Base-by-base conservation (phyloP, 2,797 vertebrate species). In the Enteromius radiatus region DNA sequence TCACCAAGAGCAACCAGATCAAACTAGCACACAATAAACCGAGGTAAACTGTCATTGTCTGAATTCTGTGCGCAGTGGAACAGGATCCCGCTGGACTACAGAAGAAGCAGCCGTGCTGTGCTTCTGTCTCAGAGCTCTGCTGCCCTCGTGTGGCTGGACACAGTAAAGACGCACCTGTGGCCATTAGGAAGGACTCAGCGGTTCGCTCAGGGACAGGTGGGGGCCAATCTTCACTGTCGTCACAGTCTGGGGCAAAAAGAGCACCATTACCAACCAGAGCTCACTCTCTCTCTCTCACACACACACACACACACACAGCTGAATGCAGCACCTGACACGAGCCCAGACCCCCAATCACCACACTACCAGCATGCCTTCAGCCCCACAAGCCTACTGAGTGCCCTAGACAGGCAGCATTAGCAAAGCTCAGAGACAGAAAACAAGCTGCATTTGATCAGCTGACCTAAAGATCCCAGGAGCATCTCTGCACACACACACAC, bases 141-240 rank as follows among this genome's bases (percentile, higher is more conserved):
- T 73, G 91, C 90, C 92, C 89, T 87, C 91, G 88, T 85, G 91
- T 91, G 93, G 82, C 63, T 65, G 74, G 26, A 70, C 47, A 76
- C 90, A 93, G 87, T 94, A 91, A 90, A 76, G 91, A 95, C 93
- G 96, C 96, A 96, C 96, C 95, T 94, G 94, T 92, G 91, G 96
- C 96, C 95, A 99, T 92, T 52, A 96, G 93, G 95, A 97, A 97
- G 88, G 97, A 98, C 90, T 97, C 97, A 49, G 96, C 96, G 86
- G 97, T 99, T 94, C 97, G 96, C 92, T 95, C 95, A 78, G 97
- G 97, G 89, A 99, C 95, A 0, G 96, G 97, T 91, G 97, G 97
- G 92, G 96, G 96, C 80, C 93, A 96, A 88, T 97, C 97, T 82
- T 97, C 96, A 91, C 91, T 95, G 92, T 89, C 89, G 92, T 95